phyloP scores from a whole-genome alignment of 1,140 invertebrate species.

The Augochlora pura region DNA sequence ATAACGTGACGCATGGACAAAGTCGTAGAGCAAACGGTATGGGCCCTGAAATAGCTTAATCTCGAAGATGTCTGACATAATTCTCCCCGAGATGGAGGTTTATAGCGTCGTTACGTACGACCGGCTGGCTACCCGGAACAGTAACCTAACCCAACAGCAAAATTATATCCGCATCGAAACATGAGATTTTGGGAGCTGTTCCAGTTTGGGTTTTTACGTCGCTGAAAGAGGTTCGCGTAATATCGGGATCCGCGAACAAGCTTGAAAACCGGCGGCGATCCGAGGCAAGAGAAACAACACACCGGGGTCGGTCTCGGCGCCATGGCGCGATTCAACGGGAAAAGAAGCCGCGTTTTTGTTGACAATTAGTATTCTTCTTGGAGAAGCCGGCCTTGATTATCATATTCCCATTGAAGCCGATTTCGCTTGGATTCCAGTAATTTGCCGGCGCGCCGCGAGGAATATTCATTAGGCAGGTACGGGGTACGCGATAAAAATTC shows the following conservation, averaged over 20 bases:
- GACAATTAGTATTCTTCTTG: conserved; percentile 15
- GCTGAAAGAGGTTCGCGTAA: neutral
- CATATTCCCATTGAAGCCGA: conserved; percentile 38
- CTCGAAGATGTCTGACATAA: conserved; percentile 72
- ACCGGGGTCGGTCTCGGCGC: conserved; percentile 3
- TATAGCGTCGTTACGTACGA: conserved; percentile 71
- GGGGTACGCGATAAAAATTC: conserved; percentile 36
- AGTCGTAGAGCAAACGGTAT: conserved; percentile 34
- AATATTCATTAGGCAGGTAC: conserved; percentile 45
- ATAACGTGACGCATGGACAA: conserved; percentile 29
- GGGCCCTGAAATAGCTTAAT: conserved; percentile 62
- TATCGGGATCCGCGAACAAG: conserved; percentile 38
- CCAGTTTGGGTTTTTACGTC: conserved; percentile 32
- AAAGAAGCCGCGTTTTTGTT: neutral
- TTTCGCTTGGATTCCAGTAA: conserved; percentile 48
- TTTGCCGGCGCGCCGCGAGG: conserved; percentile 25
- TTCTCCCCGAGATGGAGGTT: conserved; percentile 66
- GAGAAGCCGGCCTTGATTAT: conserved; percentile 18
- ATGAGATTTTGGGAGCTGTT: conserved; percentile 40
- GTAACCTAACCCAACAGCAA: conserved; percentile 29
- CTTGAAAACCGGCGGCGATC: conserved; percentile 7
- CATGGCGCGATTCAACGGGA: neutral
- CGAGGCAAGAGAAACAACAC: conserved; percentile 14
- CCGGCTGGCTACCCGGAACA: conserved; percentile 11
- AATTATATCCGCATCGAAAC: conserved; percentile 39